These are phyloP conservation scores for Acromyrmex heyeri DNA, from an alignment of 1,140 invertebrate species.

Conservation along the genomic window DNA sequence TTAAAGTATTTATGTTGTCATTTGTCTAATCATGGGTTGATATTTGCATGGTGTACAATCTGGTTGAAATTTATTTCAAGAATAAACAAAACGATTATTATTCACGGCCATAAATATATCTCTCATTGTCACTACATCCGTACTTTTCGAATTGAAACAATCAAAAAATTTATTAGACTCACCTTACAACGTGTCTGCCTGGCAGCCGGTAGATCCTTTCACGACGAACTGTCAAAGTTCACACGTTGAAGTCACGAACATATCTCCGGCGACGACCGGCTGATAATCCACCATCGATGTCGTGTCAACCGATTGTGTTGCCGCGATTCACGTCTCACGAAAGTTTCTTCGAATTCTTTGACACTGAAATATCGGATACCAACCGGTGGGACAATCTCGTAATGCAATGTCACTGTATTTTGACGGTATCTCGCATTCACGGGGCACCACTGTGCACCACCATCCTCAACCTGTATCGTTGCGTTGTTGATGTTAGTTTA, in stretches of 20 bases:
- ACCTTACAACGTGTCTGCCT: constrained; percentile 47
- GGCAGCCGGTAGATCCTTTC: constrained; percentile 65
- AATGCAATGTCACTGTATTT: constrained; percentile 12
- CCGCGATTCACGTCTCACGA: background rate
- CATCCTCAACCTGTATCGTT: background rate
- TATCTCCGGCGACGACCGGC: constrained; percentile 59
- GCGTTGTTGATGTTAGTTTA: constrained; percentile 2
- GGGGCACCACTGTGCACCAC: background rate
- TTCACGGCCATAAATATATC: no score
- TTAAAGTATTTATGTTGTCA: background rate
- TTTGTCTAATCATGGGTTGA: background rate
- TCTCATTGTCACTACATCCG: background rate
- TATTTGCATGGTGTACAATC: background rate
- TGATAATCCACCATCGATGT: constrained; percentile 38
- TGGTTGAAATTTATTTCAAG: background rate
- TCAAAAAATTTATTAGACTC: constrained; percentile 1
- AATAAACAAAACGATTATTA: background rate
- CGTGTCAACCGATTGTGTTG: constrained; percentile 16
- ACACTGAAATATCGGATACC: constrained; percentile 20
- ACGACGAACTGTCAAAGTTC: constrained; percentile 72
- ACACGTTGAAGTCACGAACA: constrained; percentile 74
- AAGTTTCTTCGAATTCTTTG: constrained; percentile 13
- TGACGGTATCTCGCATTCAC: constrained; percentile 14
- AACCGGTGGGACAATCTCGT: background rate
- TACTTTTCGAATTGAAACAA: background rate